These are phyloP conservation scores for Pyrgilauda ruficollis DNA, from an alignment of 2,113 vertebrate genomes.

Conservation along the genomic window DNA sequence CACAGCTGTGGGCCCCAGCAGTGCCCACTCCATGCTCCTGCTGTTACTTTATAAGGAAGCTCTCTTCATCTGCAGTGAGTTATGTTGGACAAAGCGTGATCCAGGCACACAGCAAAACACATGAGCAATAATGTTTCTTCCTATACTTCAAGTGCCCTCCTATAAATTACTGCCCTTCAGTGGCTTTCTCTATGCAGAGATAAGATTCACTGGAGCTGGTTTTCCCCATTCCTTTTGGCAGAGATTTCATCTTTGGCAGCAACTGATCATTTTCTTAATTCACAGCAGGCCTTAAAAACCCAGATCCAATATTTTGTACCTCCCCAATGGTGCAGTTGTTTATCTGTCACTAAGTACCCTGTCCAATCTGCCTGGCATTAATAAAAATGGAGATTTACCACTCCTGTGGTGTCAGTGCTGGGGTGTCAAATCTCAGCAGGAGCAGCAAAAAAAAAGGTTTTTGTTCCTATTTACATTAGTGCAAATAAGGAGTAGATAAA, in stretches of 20 bases:
- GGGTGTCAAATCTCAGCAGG: not conserved
- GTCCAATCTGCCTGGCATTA: not conserved
- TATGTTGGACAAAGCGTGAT: not conserved
- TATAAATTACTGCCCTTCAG: slow-evolving; percentile 21
- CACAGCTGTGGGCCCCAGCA: not conserved
- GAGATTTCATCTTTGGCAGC: slow-evolving; percentile 31
- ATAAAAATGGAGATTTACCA: slow-evolving; percentile 23
- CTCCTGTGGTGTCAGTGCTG: not conserved
- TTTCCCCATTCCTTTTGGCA: not conserved
- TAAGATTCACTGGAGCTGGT: not conserved
- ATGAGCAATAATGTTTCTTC: not conserved
- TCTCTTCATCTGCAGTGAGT: not conserved
- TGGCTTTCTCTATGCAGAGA: not conserved
- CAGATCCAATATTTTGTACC: not conserved
- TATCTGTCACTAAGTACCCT: slow-evolving; percentile 34
- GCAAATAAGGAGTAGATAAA: not conserved
- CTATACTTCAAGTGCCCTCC: not conserved
- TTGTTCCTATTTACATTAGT: not conserved
- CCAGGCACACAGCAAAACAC: not conserved
- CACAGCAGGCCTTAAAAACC: slow-evolving; percentile 36
- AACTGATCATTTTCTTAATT: slow-evolving; percentile 51
- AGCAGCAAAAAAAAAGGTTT: not conserved
- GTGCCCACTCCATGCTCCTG: not conserved
- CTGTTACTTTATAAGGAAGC: not conserved
- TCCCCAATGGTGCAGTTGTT: slow-evolving; percentile 9